Percentiles rank a stretch among this genome's conserved stretches.
These are phyloP conservation scores for Neopelma chrysocephalum DNA, from an alignment of 2,797 vertebrate genomes.

Conservation along the genomic window DNA sequence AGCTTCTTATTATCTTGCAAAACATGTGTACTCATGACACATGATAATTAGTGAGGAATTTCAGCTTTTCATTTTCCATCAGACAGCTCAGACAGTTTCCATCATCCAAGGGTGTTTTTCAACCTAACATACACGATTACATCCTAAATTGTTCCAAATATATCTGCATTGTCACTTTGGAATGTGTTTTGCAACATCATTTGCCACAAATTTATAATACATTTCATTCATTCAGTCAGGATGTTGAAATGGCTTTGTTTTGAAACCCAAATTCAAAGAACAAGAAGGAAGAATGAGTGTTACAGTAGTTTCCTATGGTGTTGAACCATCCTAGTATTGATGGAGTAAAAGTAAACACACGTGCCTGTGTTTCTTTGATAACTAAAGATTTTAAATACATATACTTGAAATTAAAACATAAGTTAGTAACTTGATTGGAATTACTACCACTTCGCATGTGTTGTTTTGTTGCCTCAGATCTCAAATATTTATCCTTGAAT, in stretches of 20 bases:
- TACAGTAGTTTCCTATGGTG: neutral
- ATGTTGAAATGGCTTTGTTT: conserved; percentile 40
- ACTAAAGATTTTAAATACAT: neutral
- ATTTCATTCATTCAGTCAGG: conserved; percentile 23
- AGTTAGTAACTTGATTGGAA: neutral
- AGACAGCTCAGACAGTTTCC: neutral
- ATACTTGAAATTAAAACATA: neutral
- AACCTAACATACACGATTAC: neutral
- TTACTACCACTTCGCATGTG: neutral
- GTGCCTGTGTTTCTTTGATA: neutral
- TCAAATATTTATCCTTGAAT: neutral
- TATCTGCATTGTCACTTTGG: neutral
- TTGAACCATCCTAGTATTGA: neutral
- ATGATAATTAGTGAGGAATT: neutral
- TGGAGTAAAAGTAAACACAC: neutral
- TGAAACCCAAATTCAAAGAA: conserved; percentile 12
- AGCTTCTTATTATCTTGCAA: neutral
- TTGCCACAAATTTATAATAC: neutral
- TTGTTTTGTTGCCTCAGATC: neutral
- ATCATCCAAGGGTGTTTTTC: conserved; percentile 2
- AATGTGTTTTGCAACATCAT: neutral
- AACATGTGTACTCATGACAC: neutral
- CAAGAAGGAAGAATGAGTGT: neutral
- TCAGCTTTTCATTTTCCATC: neutral
- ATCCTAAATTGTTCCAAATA: neutral